Evolutionary conservation across 2,113 vertebrate genomes (phyloP), one percentile per base, ranked within the genome.

Genomic region (Nothocercus nigrocapillus): DNA sequence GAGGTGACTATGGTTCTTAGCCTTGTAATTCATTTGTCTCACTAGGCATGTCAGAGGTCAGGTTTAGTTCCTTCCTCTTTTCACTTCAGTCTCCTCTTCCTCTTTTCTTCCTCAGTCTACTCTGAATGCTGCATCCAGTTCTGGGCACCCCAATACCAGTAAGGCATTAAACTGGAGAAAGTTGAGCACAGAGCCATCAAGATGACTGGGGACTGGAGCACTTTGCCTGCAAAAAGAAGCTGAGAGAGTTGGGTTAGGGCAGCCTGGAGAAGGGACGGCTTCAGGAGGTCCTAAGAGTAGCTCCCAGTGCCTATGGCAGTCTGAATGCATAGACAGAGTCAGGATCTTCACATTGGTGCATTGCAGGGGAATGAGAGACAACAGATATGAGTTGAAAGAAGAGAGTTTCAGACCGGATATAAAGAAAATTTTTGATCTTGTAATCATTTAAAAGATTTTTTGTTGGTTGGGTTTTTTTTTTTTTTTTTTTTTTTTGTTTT

Each of bases 1-100:
- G 34, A 58, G 9, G 42, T 12, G 19, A 5, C 0, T 1, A 42
- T 20, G 6, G 6, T 42, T 74, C 51, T 59, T 42, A 40, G n/a
- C 40, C 18, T 40, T 2, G 3, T n/a, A 13, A 40, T 21, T n/a
- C 47, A 27, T 14, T 54, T 87, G 17, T 22, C 40, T 56, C 40
- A 72, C 38, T 21, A 72, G 16, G 21, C 34, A 19, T 30, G 15
- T 54, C 68, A 66, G 19, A 73, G 34, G 22, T 49, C 38, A 24
- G 4, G 30, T 10, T 44, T 34, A 59, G 7, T 47, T 59, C 51
- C 42, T 74, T 67, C 15, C 7, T 80, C 49, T 42, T 47, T n/a
- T 24, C 27, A n/a, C 3, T 7, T 21, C 54, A 56, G 28, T 13
- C 4, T 73, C 58, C 9, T 36, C 92, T 30, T 64, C 20, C 7